A percentile compares a stretch with the other conserved stretches of the same genome.
These are phyloP conservation scores for Ranitomeya variabilis DNA, from an alignment of 2,113 vertebrate genomes.

Conservation along the genomic window DNA sequence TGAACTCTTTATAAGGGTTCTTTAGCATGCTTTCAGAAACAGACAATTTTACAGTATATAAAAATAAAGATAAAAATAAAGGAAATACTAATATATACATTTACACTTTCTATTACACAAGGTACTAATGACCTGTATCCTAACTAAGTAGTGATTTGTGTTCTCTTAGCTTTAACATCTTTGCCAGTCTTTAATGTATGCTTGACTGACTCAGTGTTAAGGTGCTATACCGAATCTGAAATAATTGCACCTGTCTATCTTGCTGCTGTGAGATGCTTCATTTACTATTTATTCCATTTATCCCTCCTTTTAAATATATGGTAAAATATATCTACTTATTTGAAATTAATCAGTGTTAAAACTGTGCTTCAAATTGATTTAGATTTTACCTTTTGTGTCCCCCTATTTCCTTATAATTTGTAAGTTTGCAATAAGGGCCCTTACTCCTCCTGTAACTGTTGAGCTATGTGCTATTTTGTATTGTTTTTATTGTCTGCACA, in stretches of 20 bases:
- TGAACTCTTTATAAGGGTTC: not conserved
- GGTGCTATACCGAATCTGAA: slow-evolving; percentile 32
- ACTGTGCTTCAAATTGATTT: not conserved
- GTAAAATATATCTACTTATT: slow-evolving; percentile 10
- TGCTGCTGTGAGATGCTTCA: slow-evolving; percentile 34
- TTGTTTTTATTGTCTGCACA: no score
- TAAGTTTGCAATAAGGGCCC: no score
- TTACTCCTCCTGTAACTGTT: no score
- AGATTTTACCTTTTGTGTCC: not conserved
- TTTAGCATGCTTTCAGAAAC: not conserved
- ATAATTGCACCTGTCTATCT: slow-evolving; percentile 37
- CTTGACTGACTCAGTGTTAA: slow-evolving; percentile 49
- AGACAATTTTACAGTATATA: not conserved
- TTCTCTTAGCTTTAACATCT: slow-evolving; percentile 4
- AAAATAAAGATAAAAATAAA: not conserved
- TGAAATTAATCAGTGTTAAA: not conserved
- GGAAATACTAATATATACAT: not conserved
- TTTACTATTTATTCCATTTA: slow-evolving; percentile 9
- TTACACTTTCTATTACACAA: not conserved
- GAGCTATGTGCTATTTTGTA: no score
- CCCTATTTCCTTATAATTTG: no score
- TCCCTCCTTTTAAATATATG: not conserved
- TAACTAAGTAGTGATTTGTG: slow-evolving; percentile 26
- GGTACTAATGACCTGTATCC: slow-evolving; percentile 36
- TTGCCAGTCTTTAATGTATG: slow-evolving; percentile 25